Conservation (phyloP, 92 coral and sea anemone species). For the Pocillopora grandis region DNA sequence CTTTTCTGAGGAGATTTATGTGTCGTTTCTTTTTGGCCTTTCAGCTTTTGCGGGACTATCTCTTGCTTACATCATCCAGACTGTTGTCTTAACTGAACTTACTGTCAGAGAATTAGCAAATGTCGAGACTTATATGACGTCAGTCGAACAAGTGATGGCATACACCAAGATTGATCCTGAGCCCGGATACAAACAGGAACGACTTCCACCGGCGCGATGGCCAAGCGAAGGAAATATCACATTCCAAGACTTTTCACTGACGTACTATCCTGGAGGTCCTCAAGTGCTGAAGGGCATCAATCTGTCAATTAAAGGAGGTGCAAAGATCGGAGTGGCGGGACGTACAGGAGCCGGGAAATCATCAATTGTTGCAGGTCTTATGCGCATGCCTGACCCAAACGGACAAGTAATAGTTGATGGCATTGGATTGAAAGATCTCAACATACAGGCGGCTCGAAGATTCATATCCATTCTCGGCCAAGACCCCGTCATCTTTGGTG, state of each 20-base stretch:
- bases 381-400: background rate
- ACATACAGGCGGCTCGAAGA: background rate
- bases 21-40: too few species aligned
- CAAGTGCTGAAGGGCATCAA: background rate
- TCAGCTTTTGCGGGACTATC: too few species aligned
- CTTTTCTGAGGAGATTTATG: too few species aligned
- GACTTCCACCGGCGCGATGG: background rate
- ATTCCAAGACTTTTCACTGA: background rate
- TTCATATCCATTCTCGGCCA: background rate
- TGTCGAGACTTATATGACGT: background rate
- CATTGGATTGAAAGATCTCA: background rate
- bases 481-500: background rate
- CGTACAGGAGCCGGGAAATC: background rate
- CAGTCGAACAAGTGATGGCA: background rate
- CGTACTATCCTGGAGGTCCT: background rate
- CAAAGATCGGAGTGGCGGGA: background rate
- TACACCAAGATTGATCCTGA: background rate
- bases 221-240: slow-evolving; percentile 3
- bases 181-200: background rate
- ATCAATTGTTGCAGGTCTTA: background rate
- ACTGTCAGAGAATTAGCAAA: background rate
- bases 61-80: too few species aligned
- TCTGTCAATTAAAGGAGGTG: background rate
- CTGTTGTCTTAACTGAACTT: too few species aligned
- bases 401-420: background rate